Base-by-base conservation (phyloP, 2,113 vertebrate genomes). In the Lonchura striata region DNA sequence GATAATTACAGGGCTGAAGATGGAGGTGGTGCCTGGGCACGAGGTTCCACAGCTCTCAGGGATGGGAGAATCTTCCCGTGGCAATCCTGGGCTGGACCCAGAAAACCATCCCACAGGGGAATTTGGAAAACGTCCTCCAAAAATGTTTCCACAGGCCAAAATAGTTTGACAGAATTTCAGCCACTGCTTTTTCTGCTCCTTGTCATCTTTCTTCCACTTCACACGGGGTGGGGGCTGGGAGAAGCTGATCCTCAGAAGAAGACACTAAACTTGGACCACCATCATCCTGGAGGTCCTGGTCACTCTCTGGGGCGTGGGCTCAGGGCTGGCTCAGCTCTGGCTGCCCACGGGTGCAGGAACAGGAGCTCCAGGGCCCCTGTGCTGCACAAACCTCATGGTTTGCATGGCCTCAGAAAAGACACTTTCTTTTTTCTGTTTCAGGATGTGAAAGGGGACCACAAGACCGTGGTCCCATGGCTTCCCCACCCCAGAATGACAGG, bases 151-250 rank as follows among this genome's bases (percentile, higher is more conserved):
- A 1, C n/a, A 33, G 54, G 49, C 15, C 61, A 44, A 12, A 56
- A 35, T 1, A 39, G 5, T 39, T 11, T 19, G 24, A 27, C 35
- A 80, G 42, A 30, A 57, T 7, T n/a, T 22, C 46, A 70, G 56
- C 28, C 15, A 9, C 16, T 0, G 0, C 72, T 72, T 70, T 52
- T 76, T 39, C 33, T 24, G 9, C 21, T 81, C 28, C 9, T 17
- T 7, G 2, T 11, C 27, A 17, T 10, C 42, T 72, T 52, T 56
- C 28, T n/a, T 44, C 33, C 25, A 31, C 28, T 30, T 42, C 30
- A 27, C 31, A 7, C 0, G 0, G 77, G 54, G 35, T 0, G 2
- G 17, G 4, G 47, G 28, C 35, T 61, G 68, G 23, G 28, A 56
- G 28, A 30, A 56, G 15, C 4, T 15, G 39, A 37, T 37, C 6